Percentiles rank a stretch among this genome's conserved stretches.
These are phyloP conservation scores for Protaetia brevitarsis DNA, from an alignment of 1,140 invertebrate species.

Conservation along the genomic window DNA sequence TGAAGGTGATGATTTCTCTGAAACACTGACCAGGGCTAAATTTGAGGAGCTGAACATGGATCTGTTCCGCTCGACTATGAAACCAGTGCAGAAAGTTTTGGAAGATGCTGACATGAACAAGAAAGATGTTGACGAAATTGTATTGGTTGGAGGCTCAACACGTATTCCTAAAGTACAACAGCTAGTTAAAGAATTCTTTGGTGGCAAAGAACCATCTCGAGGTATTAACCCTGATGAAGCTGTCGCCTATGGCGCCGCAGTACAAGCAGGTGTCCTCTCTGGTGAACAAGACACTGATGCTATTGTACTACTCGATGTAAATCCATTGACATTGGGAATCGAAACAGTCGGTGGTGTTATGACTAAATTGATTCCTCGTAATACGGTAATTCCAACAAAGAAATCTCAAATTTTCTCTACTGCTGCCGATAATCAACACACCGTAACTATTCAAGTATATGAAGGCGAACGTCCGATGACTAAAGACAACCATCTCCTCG, in stretches of 20 bases:
- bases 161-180: slow-evolving; percentile 99
- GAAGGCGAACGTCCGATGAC: slow-evolving; percentile 99
- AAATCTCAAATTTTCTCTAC: slow-evolving; percentile 99
- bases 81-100: slow-evolving; percentile 93
- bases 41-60: slow-evolving; percentile 99
- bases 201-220: slow-evolving; percentile 94
- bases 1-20: slow-evolving; percentile 99
- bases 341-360: slow-evolving; percentile 99
- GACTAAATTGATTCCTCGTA: slow-evolving; percentile 97
- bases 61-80: slow-evolving; percentile 96
- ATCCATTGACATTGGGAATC: slow-evolving; percentile 97
- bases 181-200: slow-evolving; percentile 98
- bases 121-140: slow-evolving; percentile 98
- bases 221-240: slow-evolving; percentile 99
- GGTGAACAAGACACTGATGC: slow-evolving; percentile 93
- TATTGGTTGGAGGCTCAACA: slow-evolving; percentile 97
- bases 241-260: slow-evolving; percentile 97
- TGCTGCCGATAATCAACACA: slow-evolving; percentile 97
- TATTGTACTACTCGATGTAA: slow-evolving; percentile 95
- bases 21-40: slow-evolving; percentile 96
- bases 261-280: slow-evolving; percentile 91
- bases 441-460: slow-evolving; percentile 97
- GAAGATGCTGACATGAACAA: slow-evolving; percentile 99
- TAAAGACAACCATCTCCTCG: slow-evolving; percentile 97
- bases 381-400: slow-evolving; percentile 99